A percentile compares a stretch with the other conserved stretches of the same genome.
These are phyloP conservation scores for Pterocles gutturalis DNA, from an alignment of 2,113 vertebrate genomes.

Conservation along the genomic window DNA sequence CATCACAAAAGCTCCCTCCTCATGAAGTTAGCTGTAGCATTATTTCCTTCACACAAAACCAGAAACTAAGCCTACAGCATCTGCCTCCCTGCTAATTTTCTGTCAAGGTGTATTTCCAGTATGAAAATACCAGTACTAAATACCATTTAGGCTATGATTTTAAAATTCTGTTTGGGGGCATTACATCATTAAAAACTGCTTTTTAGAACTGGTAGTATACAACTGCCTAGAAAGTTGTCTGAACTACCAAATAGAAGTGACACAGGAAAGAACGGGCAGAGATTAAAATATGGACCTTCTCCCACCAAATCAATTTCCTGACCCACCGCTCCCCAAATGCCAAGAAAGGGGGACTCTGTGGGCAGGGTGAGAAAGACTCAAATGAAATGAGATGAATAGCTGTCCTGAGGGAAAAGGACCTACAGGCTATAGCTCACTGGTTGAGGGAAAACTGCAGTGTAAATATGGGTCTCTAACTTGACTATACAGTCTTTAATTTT, in stretches of 20 bases:
- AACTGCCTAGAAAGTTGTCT: neutral
- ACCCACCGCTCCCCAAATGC: neutral
- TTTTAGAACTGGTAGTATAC: neutral
- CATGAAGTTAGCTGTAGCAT: constrained; percentile 16
- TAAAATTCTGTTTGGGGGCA: neutral
- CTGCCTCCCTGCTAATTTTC: neutral
- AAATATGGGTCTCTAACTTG: neutral
- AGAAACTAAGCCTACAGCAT: neutral
- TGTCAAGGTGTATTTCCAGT: neutral
- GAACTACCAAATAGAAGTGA: neutral
- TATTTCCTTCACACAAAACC: neutral
- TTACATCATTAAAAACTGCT: neutral
- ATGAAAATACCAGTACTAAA: neutral
- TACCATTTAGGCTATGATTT: neutral
- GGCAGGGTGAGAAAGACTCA: neutral
- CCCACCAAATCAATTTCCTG: neutral
- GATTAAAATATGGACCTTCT: neutral
- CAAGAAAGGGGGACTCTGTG: neutral
- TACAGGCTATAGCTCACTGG: neutral
- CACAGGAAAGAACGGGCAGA: neutral
- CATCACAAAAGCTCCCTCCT: constrained; percentile 40
- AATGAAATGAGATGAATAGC: neutral
- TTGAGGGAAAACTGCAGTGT: neutral
- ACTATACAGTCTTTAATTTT: neutral
- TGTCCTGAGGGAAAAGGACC: neutral